Evolutionary conservation across 2,888 invertebrate species (phyloP).

Genomic region (Tanypteryx hageni): DNA sequence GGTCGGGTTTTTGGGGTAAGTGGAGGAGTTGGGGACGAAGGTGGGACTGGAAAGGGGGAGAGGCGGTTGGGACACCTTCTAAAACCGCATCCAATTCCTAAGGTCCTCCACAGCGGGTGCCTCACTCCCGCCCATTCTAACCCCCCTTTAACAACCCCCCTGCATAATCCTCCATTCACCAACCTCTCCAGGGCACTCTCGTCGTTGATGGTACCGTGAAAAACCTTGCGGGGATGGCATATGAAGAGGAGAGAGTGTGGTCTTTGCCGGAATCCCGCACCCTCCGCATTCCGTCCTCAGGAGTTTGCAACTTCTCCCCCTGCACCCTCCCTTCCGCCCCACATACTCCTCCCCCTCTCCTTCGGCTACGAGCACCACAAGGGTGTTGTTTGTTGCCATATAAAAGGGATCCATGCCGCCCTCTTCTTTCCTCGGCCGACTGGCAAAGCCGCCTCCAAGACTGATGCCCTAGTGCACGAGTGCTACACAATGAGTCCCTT

Average conservation of each 20-base stretch:
- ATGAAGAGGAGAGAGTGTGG: background rate
- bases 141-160: background rate
- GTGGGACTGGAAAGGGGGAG: no score
- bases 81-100: background rate
- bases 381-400: background rate
- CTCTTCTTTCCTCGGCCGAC: background rate
- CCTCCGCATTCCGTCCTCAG: no score
- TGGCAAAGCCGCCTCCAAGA: background rate
- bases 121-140: background rate
- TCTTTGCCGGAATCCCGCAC: no score
- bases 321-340: background rate
- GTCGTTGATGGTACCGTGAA: background rate
- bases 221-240: background rate
- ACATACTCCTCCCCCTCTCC: background rate
- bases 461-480: constrained; percentile 31
- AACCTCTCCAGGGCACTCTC: background rate
- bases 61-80: background rate
- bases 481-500: background rate
- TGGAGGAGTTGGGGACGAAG: background rate
- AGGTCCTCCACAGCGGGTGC: background rate
- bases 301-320: background rate
- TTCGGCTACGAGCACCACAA: background rate
- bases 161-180: constrained; percentile 21
- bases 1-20: constrained; percentile 17
- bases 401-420: background rate